These are phyloP conservation scores for Nezara viridula DNA, from an alignment of 2,888 invertebrate species.

Conservation along the genomic window DNA sequence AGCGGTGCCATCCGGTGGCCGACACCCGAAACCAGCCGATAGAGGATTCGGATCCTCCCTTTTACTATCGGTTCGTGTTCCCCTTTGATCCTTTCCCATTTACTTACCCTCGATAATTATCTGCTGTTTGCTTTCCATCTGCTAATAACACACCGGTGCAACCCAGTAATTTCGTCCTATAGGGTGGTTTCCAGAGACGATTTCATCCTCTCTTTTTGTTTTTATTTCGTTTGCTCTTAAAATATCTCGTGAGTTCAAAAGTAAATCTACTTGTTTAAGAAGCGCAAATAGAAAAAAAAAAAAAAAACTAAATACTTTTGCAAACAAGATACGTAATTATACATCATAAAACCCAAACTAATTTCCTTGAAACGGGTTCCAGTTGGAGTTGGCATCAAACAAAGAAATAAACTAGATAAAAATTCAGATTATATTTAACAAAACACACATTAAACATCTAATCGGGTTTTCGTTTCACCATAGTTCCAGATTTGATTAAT, in stretches of 20 bases:
- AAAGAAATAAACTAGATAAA: too few relatives aligned
- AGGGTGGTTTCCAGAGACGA: not conserved
- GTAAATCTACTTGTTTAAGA: too few relatives aligned
- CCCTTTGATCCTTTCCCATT: not conserved
- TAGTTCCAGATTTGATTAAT: too few relatives aligned
- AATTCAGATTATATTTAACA: too few relatives aligned
- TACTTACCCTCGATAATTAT: slow-evolving; percentile 1
- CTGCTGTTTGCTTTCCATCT: not conserved
- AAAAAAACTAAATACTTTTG: too few relatives aligned
- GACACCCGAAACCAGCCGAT: slow-evolving; percentile 21
- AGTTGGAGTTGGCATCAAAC: too few relatives aligned
- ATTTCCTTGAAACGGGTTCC: too few relatives aligned
- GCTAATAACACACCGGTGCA: slow-evolving; percentile 26
- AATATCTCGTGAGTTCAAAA: not conserved
- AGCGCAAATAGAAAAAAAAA: too few relatives aligned
- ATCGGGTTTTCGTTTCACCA: too few relatives aligned
- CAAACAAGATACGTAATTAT: too few relatives aligned
- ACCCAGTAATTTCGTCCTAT: not conserved
- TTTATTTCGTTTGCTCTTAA: not conserved
- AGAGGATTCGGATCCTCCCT: slow-evolving; percentile 11
- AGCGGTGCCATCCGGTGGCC: slow-evolving; percentile 35
- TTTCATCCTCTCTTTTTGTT: not conserved
- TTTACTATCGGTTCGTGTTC: not conserved
- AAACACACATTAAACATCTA: too few relatives aligned
- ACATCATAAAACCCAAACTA: too few relatives aligned